These are phyloP conservation scores for Lethenteron reissneri DNA, from an alignment of 2,113 vertebrate genomes.

Conservation along the genomic window DNA sequence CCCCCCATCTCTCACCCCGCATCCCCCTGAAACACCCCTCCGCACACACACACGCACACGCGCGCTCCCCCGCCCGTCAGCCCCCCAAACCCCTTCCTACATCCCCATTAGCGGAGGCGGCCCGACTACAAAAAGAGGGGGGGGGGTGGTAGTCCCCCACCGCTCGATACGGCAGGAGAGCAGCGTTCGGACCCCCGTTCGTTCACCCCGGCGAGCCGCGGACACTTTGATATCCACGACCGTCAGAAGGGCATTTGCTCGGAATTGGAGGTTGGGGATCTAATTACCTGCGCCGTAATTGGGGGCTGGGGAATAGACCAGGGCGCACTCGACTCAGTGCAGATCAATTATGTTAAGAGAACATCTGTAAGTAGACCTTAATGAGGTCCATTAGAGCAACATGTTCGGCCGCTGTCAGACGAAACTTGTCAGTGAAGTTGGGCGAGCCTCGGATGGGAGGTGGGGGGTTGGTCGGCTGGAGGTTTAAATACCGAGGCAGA, in stretches of 20 bases:
- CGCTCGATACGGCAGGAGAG: conserved; percentile 2
- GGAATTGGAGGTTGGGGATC: conserved; percentile 99
- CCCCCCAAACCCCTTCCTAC: too few species aligned
- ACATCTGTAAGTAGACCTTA: conserved; percentile 99
- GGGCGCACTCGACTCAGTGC: conserved; percentile 99
- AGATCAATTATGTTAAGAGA: conserved; percentile 99
- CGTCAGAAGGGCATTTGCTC: conserved; percentile 99
- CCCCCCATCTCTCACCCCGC: too few species aligned
- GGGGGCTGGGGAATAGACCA: conserved; percentile 99
- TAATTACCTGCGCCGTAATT: conserved; percentile 99
- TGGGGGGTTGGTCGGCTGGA: conserved; percentile 11
- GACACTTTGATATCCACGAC: conserved; percentile 99
- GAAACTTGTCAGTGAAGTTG: conserved; percentile 80
- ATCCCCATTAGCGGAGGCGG: background rate
- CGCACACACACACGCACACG: too few species aligned
- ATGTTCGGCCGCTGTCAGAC: conserved; percentile 94
- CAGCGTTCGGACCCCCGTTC: background rate
- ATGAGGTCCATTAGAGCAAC: conserved; percentile 99
- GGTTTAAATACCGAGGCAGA: too few species aligned
- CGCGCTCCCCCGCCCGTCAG: too few species aligned
- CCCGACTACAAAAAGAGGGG: conserved; percentile 44
- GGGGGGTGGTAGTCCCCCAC: conserved; percentile 19
- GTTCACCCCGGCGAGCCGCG: conserved; percentile 82
- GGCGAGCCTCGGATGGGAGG: conserved; percentile 29
- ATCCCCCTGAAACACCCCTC: too few species aligned